Conservation (phyloP, 1,140 invertebrate genomes). For the Drosophila varians region DNA sequence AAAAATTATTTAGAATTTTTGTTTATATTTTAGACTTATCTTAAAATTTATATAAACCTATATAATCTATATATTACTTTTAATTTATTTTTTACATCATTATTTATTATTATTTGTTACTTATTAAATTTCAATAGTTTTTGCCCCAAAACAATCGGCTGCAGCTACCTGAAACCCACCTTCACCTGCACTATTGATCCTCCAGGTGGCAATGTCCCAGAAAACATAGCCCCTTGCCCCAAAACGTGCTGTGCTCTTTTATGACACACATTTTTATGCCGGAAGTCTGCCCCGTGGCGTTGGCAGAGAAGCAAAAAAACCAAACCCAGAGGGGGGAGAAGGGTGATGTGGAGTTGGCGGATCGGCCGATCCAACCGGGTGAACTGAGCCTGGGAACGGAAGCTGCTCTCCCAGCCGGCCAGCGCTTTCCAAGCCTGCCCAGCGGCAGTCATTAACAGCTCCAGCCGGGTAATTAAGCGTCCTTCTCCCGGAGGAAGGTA, state of each 20-base stretch:
- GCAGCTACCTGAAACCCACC: neutral
- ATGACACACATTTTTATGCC: slow-evolving; percentile 70
- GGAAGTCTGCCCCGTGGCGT: slow-evolving; percentile 70
- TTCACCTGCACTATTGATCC: slow-evolving; percentile 1
- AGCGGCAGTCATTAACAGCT: slow-evolving; percentile 66
- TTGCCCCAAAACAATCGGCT: too few relatives aligned
- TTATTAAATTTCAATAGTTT: too few relatives aligned
- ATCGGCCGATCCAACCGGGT: slow-evolving; percentile 14
- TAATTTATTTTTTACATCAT: too few relatives aligned
- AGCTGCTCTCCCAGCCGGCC: slow-evolving; percentile 48
- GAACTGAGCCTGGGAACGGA: slow-evolving; percentile 66
- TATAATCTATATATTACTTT: too few relatives aligned
- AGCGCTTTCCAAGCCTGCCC: slow-evolving; percentile 19
- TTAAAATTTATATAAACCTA: too few relatives aligned
- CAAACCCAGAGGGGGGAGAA: neutral
- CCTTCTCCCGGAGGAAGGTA: slow-evolving; percentile 13
- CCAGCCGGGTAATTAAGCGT: slow-evolving; percentile 57
- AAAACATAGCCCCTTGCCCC: neutral
- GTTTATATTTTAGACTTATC: too few relatives aligned
- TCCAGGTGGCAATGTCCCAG: slow-evolving; percentile 2
- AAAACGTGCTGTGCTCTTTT: slow-evolving; percentile 39
- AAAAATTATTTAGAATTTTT: too few relatives aligned
- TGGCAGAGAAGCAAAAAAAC: slow-evolving; percentile 13
- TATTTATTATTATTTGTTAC: too few relatives aligned
- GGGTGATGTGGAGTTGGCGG: neutral